phyloP scores from a whole-genome alignment of 35 echinoderm and acorn worm genomes.

The Acanthaster planci region DNA sequence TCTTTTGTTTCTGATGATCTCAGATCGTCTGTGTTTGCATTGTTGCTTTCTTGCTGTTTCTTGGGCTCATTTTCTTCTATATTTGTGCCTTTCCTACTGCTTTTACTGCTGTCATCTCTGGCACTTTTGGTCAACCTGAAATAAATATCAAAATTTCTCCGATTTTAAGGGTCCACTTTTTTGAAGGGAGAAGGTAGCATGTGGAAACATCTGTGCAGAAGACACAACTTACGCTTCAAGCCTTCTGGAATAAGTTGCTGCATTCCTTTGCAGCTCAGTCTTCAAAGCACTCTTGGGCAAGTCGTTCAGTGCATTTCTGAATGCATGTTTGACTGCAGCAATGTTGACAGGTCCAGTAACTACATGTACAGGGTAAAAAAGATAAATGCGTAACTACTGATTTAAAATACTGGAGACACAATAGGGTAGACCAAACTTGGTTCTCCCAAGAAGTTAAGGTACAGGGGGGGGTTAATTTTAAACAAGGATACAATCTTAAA shows the following conservation, averaged over 20 bases:
- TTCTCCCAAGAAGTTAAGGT: too few relatives aligned
- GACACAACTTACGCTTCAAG: slow-evolving; percentile 3
- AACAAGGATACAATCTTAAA: too few relatives aligned
- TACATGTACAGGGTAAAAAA: neutral
- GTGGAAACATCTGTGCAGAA: too few relatives aligned
- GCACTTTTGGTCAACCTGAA: slow-evolving; percentile 9
- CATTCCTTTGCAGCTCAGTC: slow-evolving; percentile 16
- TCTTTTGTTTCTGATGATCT: neutral
- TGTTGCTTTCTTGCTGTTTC: neutral
- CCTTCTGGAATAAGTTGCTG: slow-evolving; percentile 15
- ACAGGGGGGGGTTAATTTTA: too few relatives aligned
- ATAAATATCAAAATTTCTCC: neutral
- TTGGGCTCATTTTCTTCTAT: neutral
- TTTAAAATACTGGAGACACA: too few relatives aligned
- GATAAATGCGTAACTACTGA: too few relatives aligned
- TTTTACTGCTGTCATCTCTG: neutral
- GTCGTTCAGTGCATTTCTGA: neutral
- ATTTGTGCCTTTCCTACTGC: neutral
- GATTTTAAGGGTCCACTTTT: too few relatives aligned
- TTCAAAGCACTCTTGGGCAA: slow-evolving; percentile 27
- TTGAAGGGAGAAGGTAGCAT: too few relatives aligned
- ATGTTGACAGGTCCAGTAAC: neutral
- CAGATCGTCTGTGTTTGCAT: neutral
- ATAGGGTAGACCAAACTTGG: too few relatives aligned
- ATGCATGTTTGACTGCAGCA: neutral